Evolutionary conservation across 1,140 invertebrate species (phyloP), one percentile per base, ranked within the genome.

Genomic region (Scaptodrosophila lebanonensis): DNA sequence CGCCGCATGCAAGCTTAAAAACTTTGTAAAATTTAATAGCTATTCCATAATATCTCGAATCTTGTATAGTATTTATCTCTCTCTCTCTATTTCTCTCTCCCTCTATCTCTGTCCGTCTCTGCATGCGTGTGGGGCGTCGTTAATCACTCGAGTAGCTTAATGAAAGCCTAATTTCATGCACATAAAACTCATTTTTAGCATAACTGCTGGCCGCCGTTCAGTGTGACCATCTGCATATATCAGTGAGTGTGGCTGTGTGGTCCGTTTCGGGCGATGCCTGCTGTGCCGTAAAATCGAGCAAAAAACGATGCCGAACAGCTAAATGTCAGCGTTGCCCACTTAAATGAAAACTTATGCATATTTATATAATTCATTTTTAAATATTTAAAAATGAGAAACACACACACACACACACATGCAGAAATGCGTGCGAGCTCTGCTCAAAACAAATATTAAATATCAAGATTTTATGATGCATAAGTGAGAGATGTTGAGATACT

Each of bases 361-460:
- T 79, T 79, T 69, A 79, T 79, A 79, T 79, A 73, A 79, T 79
- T 79, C 68, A 79, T 77, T 77, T 77, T 52, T 42, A 63, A 76
- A 76, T 77, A 76, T 76, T 77, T 71, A 53, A 71, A 71, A 66
- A 48, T 45, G 50, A 18, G 36, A 44, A 29, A 30, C 49, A 2
- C 36, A 12, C 18, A 4, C n/a, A 8, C 9, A 49, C 20, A 16
- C 4, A 17, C 30, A 22, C 9, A 33, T 9, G 16, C 20, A 44
- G 63, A 30, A 52, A 60, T n/a, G n/a, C n/a, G n/a, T n/a, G n/a
- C n/a, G n/a, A n/a, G n/a, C n/a, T n/a, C n/a, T n/a, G n/a, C 43
- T 57, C 71, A 66, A 66, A 73, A 47, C 64, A 79, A 68, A 67
- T 79, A 79, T 79, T 79, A 61, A 79, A 79, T 79, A 79, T 82